phyloP scores from a whole-genome alignment of 2,113 vertebrate species.

The Podilymbus podiceps region DNA sequence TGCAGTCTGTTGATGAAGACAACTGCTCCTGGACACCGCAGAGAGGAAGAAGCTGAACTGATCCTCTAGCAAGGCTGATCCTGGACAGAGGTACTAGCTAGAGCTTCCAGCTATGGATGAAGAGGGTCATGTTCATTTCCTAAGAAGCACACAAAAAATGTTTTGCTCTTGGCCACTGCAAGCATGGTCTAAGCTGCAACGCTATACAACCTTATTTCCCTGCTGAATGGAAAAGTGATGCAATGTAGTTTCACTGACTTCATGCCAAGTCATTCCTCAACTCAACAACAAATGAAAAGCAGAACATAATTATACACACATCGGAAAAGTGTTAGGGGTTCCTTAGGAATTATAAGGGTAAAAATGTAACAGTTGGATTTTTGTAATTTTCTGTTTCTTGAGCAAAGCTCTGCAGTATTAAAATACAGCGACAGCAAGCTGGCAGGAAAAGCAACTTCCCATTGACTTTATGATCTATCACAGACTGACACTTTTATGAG shows the following conservation, averaged over 20 bases:
- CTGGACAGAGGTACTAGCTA: neutral
- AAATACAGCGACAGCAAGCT: conserved; percentile 4
- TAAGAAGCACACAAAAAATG: neutral
- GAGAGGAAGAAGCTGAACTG: neutral
- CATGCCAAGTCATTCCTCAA: neutral
- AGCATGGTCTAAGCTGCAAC: neutral
- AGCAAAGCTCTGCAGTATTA: conserved; percentile 19
- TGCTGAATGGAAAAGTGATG: neutral
- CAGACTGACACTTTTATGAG: conserved; percentile 24
- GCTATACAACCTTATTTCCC: neutral
- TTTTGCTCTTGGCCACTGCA: neutral
- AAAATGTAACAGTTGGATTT: neutral
- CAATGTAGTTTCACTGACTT: conserved; percentile 2
- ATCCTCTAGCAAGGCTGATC: neutral
- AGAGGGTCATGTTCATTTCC: neutral
- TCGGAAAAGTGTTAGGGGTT: neutral
- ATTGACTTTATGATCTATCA: conserved; percentile 1
- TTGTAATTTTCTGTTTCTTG: conserved; percentile 1
- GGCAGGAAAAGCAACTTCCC: conserved; percentile 19
- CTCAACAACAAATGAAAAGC: conserved; percentile 20
- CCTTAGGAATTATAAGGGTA: neutral
- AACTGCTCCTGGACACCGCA: neutral
- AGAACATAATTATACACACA: neutral
- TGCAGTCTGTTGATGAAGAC: neutral
- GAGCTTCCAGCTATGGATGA: neutral